A percentile compares a stretch with the other conserved stretches of the same genome.
Conservation (phyloP, 2,113 vertebrate species). For the Thamnaconus septentrionalis region DNA sequence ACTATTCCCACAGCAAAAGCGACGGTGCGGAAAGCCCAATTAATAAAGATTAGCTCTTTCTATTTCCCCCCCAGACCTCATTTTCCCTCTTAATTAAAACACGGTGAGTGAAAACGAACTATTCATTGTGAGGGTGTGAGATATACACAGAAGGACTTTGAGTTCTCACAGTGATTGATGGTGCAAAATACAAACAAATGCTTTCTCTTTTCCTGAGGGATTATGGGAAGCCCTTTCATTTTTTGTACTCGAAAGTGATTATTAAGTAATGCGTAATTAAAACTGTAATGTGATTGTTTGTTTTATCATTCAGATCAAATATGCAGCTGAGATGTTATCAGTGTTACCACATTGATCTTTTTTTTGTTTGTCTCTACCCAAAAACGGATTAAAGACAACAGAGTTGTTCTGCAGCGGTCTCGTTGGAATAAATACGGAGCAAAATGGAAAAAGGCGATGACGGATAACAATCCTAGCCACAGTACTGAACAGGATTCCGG, state of each 20-base stretch:
- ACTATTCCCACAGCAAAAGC: conserved; percentile 54
- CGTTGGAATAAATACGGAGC: too few relatives aligned
- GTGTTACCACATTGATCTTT: not conserved
- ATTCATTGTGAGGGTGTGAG: conserved; percentile 29
- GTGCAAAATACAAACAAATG: not conserved
- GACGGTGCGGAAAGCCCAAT: conserved; percentile 60
- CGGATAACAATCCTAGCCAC: too few relatives aligned
- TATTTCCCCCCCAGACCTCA: conserved; percentile 32
- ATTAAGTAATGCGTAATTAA: too few relatives aligned
- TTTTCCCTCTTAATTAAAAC: conserved; percentile 68
- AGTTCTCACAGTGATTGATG: conserved; percentile 12
- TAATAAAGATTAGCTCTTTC: conserved; percentile 69
- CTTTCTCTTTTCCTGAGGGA: not conserved
- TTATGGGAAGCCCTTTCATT: not conserved
- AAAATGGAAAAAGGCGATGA: too few relatives aligned
- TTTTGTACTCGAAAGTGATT: too few relatives aligned
- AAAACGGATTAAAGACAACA: too few relatives aligned
- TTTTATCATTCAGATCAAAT: too few relatives aligned
- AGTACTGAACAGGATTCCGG: too few relatives aligned
- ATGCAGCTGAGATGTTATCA: too few relatives aligned
- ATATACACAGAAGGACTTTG: not conserved
- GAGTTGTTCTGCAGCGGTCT: too few relatives aligned
- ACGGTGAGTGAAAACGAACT: conserved; percentile 47
- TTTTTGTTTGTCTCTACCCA: too few relatives aligned
- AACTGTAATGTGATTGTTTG: not conserved